These are phyloP conservation scores for Sebastes glaucus DNA, from an alignment of 2,797 vertebrate species.

Conservation along the genomic window DNA sequence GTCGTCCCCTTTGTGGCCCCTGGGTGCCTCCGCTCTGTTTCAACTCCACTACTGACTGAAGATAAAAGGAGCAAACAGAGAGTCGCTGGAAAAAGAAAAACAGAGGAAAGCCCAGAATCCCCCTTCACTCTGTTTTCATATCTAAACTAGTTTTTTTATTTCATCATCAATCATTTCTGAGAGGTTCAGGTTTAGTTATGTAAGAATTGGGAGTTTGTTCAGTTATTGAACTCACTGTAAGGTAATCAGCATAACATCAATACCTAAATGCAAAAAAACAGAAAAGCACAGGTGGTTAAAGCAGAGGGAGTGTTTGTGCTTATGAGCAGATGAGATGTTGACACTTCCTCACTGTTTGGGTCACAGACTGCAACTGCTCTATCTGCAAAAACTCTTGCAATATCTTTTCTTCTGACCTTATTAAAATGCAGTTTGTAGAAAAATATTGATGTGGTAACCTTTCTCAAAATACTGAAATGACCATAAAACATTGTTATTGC, in stretches of 20 bases:
- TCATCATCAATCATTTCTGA: not conserved
- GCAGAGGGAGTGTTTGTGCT: not conserved
- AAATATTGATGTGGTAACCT: not conserved
- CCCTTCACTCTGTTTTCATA: not conserved
- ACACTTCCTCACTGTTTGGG: not conserved
- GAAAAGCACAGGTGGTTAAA: not conserved
- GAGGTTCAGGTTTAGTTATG: not conserved
- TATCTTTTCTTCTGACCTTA: not conserved
- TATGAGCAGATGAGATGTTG: not conserved
- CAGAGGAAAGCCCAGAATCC: not conserved
- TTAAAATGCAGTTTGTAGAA: not conserved
- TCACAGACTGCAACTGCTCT: not conserved
- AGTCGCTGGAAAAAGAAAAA: no score
- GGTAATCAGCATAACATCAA: not conserved
- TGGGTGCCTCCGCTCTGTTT: constrained; percentile 33
- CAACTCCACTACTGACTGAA: constrained; percentile 39
- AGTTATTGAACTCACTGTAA: not conserved
- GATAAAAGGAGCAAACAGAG: constrained; percentile 61
- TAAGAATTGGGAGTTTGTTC: not conserved
- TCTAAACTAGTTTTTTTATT: not conserved
- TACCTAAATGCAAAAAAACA: not conserved
- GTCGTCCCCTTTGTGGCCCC: not conserved
- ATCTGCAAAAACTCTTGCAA: not conserved
- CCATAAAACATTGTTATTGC: not conserved
- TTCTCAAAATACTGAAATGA: not conserved